Percentiles rank a stretch among this genome's conserved stretches.
phyloP scores from a whole-genome alignment of 1,140 invertebrate species.

The Penaeus indicus region DNA sequence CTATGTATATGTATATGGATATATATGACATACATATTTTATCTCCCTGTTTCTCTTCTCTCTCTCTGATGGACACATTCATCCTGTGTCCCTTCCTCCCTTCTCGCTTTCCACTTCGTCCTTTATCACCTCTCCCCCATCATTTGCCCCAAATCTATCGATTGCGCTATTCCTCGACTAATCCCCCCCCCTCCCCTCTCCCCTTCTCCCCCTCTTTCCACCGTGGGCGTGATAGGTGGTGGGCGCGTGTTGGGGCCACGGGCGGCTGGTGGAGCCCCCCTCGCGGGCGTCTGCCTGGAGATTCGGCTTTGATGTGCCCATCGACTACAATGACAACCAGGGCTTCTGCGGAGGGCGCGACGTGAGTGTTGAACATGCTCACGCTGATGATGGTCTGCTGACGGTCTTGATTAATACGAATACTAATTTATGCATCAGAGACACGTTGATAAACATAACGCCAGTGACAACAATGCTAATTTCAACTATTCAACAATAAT shows the following conservation, averaged over 20 bases:
- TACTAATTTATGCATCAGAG: too few relatives aligned
- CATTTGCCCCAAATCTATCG: background rate
- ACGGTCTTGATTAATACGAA: too few relatives aligned
- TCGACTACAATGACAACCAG: slow-evolving; percentile 67
- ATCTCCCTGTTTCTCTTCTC: too few relatives aligned
- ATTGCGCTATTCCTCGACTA: background rate
- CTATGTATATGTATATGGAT: background rate
- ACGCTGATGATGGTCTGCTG: too few relatives aligned
- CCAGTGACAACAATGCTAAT: too few relatives aligned
- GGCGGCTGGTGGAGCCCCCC: slow-evolving; percentile 58
- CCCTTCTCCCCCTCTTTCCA: background rate
- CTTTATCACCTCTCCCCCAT: background rate
- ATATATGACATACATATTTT: too few relatives aligned
- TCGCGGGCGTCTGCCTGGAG: slow-evolving; percentile 65
- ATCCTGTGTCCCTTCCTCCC: background rate
- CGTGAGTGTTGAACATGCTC: slow-evolving; percentile 42
- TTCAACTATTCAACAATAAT: background rate
- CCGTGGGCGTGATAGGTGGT: slow-evolving; percentile 1
- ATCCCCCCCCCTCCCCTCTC: background rate
- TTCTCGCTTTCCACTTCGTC: background rate
- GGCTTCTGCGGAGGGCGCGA: slow-evolving; percentile 66
- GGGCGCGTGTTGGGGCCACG: slow-evolving; percentile 45
- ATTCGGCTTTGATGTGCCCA: slow-evolving; percentile 63
- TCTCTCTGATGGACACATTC: too few relatives aligned
- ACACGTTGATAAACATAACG: too few relatives aligned